These are phyloP conservation scores for Myodes glareolus DNA, from an alignment of 2,113 vertebrate genomes.

Conservation along the genomic window DNA sequence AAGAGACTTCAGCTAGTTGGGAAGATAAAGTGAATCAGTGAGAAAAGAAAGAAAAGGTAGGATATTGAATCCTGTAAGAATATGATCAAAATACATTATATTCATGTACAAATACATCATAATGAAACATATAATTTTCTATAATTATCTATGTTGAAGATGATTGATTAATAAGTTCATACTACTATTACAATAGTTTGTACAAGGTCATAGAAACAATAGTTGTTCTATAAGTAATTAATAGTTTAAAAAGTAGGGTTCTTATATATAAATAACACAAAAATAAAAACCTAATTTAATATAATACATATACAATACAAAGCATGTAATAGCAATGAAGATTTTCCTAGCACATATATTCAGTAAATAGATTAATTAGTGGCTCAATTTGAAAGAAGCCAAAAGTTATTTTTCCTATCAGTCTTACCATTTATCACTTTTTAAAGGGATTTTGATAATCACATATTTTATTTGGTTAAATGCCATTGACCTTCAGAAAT, in stretches of 20 bases:
- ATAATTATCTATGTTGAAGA: neutral
- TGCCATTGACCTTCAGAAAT: neutral
- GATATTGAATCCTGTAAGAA: neutral
- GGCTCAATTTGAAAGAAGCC: neutral
- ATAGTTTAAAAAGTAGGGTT: neutral
- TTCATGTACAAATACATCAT: neutral
- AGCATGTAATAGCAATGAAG: neutral
- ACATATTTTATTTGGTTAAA: slow-evolving; percentile 9
- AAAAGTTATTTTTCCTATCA: neutral
- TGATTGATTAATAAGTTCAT: neutral
- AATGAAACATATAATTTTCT: neutral
- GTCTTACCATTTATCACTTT: neutral
- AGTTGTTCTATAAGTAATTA: neutral
- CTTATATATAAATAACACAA: neutral
- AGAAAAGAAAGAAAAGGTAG: neutral
- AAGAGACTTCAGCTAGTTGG: too few species aligned
- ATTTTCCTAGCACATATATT: neutral
- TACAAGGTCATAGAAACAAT: neutral
- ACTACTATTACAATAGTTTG: neutral
- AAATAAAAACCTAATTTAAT: neutral
- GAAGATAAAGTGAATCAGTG: neutral
- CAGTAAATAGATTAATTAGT: neutral
- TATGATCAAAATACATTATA: neutral
- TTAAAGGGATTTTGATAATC: neutral
- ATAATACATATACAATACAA: neutral